Conservation (phyloP, 2,113 vertebrate genomes). For the Caracal caracal region DNA sequence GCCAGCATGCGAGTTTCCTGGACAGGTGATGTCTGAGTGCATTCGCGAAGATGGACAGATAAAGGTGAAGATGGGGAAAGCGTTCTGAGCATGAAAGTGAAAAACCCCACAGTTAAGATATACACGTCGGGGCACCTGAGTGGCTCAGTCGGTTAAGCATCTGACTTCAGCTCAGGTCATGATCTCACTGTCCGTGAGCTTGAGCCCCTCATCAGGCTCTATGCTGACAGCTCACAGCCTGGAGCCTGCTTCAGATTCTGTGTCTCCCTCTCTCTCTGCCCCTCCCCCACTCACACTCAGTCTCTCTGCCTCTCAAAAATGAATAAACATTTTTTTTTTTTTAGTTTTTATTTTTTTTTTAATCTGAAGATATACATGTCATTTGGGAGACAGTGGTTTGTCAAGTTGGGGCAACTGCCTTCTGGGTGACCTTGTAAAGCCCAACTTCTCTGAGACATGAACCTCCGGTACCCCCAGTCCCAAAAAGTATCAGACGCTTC, state of each 20-base stretch:
- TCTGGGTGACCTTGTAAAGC: neutral
- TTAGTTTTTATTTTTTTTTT: too few species aligned
- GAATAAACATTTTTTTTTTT: too few species aligned
- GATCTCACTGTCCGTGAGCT: too few species aligned
- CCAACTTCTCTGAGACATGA: neutral
- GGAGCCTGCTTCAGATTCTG: too few species aligned
- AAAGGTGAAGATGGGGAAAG: neutral
- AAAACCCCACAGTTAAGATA: neutral
- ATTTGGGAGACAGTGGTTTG: neutral
- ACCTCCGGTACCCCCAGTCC: neutral
- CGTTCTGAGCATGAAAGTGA: neutral
- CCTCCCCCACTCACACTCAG: too few species aligned
- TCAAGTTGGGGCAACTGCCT: neutral
- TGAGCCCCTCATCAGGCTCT: too few species aligned
- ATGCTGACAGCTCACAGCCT: too few species aligned
- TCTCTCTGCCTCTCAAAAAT: too few species aligned
- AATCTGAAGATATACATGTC: neutral
- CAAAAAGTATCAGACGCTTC: neutral
- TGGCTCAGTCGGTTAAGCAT: too few species aligned
- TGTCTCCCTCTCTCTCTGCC: too few species aligned
- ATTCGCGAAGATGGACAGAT: neutral
- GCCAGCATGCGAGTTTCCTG: too few species aligned
- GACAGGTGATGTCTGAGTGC: rapidly evolving
- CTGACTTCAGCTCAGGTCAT: too few species aligned
- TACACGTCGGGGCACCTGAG: neutral